phyloP scores from a whole-genome alignment of 2,113 vertebrate species.

The Oncorhynchus kisutch region DNA sequence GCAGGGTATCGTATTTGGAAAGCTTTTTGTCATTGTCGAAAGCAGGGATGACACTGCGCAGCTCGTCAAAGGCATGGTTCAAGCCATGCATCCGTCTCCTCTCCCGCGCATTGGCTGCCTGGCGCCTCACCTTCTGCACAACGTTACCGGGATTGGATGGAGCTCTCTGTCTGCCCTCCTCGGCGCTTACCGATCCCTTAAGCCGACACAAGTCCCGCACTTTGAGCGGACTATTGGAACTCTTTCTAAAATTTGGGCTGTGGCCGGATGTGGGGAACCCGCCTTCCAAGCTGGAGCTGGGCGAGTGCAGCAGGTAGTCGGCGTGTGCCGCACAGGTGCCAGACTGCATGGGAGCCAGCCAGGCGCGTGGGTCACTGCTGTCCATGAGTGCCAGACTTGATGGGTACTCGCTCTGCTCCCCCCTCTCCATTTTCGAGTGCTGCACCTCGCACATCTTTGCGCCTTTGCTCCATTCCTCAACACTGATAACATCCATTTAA shows the following conservation, averaged over 20 bases:
- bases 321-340: constrained; percentile 81
- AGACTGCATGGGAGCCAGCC: constrained; percentile 80
- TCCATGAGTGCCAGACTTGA: constrained; percentile 76
- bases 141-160: constrained; percentile 74
- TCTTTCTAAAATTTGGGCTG: constrained; percentile 68
- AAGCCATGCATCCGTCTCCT: constrained; percentile 92
- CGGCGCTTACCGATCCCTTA: constrained; percentile 58
- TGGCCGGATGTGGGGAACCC: constrained; percentile 62
- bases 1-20: constrained; percentile 96
- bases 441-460: constrained; percentile 38
- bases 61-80: constrained; percentile 94
- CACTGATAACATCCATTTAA: constrained; percentile 66
- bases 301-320: constrained; percentile 76
- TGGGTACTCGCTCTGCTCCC: constrained; percentile 58
- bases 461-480: constrained; percentile 66
- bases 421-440: constrained; percentile 7
- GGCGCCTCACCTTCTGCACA: constrained; percentile 85
- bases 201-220: constrained; percentile 74
- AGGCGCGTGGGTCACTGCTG: constrained; percentile 82
- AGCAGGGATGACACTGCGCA: constrained; percentile 95
- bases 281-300: constrained; percentile 55
- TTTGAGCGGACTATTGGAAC: constrained; percentile 67
- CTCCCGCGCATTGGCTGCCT: constrained; percentile 92
- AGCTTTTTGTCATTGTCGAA: constrained; percentile 97
- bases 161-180: constrained; percentile 66